phyloP scores from a whole-genome alignment of 2,113 vertebrate species.

The Patagioenas fasciata region DNA sequence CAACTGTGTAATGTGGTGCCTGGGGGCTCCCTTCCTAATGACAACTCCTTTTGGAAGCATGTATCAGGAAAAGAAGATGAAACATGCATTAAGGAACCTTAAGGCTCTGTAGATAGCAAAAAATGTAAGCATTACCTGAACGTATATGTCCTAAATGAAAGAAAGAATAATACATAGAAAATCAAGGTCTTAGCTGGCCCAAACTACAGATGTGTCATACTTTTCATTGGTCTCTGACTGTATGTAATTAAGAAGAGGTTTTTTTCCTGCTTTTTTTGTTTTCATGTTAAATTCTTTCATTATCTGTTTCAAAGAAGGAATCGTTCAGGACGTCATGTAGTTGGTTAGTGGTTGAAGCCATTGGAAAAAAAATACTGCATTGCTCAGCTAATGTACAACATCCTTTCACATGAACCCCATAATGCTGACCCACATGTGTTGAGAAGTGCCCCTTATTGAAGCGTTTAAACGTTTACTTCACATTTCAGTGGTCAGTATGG shows the following conservation, averaged over 20 bases:
- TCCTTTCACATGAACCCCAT: not conserved
- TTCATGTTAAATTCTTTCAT: not conserved
- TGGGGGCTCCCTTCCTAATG: not conserved
- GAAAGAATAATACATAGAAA: not conserved
- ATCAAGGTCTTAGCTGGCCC: not conserved
- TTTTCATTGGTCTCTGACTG: not conserved
- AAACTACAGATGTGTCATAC: not conserved
- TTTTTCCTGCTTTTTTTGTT: not conserved
- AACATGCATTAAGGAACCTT: not conserved
- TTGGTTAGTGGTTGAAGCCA: not conserved
- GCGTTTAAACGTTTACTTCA: not conserved
- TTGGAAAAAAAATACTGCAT: not conserved
- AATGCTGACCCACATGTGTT: not conserved
- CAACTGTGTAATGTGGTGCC: constrained; percentile 13
- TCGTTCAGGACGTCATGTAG: not conserved
- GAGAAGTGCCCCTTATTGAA: not conserved
- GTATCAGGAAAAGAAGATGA: not conserved
- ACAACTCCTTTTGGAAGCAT: not conserved
- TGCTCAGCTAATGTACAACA: not conserved
- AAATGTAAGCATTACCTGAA: not conserved
- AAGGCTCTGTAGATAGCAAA: not conserved
- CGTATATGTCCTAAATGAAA: not conserved
- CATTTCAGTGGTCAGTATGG: not conserved
- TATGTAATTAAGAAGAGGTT: not conserved
- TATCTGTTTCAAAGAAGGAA: not conserved